These are phyloP conservation scores for Caradrina kadenii DNA, from an alignment of 2,888 invertebrate genomes.

Conservation along the genomic window DNA sequence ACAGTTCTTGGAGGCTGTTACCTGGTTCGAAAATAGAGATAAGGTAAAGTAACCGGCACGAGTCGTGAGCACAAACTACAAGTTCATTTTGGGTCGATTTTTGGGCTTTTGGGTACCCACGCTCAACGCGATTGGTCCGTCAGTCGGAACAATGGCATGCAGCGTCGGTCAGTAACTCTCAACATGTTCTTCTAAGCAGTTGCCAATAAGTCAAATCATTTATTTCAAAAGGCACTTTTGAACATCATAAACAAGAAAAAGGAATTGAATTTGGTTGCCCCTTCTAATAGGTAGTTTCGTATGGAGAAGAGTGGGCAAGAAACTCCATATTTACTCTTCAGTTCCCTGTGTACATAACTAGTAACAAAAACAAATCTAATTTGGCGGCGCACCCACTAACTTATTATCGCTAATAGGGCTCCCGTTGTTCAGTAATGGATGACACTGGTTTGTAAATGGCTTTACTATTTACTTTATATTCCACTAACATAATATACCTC, in stretches of 20 bases:
- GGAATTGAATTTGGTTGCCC: too few relatives aligned
- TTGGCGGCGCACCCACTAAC: slow-evolving; percentile 36
- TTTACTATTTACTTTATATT: slow-evolving; percentile 43
- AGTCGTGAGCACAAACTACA: too few relatives aligned
- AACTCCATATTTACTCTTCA: background rate
- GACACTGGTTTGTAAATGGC: slow-evolving; percentile 52
- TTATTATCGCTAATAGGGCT: slow-evolving; percentile 55
- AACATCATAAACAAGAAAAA: too few relatives aligned
- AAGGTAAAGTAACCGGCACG: too few relatives aligned
- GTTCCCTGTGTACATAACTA: background rate
- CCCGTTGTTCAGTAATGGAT: slow-evolving; percentile 61
- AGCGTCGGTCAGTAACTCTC: background rate
- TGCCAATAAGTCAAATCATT: too few relatives aligned
- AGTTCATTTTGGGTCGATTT: too few relatives aligned
- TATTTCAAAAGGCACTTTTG: too few relatives aligned
- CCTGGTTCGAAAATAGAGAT: slow-evolving; percentile 16
- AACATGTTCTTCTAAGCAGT: background rate
- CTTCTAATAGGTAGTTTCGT: too few relatives aligned
- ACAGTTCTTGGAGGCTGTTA: slow-evolving; percentile 21
- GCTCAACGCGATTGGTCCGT: too few relatives aligned
- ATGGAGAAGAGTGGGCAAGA: too few relatives aligned
- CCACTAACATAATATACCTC: slow-evolving; percentile 11
- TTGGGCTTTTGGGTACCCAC: too few relatives aligned
- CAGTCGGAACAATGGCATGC: too few relatives aligned
- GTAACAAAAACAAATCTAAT: slow-evolving; percentile 56